Evolutionary conservation across 2,888 invertebrate species (phyloP).

Genomic region (Scaptomyza reducta): DNA sequence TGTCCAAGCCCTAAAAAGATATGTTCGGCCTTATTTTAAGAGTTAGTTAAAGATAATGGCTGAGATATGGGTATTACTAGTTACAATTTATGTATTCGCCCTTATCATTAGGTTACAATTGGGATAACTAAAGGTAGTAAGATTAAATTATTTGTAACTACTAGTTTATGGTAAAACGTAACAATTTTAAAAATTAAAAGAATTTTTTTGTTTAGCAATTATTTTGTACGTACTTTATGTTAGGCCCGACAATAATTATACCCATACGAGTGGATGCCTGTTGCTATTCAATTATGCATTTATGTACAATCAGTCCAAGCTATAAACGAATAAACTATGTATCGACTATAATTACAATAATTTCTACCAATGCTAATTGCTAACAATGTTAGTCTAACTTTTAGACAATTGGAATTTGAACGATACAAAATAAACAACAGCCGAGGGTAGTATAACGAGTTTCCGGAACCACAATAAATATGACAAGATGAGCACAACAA

Average conservation of each 20-base stretch:
- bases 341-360: slow-evolving; percentile 22
- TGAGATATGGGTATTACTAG: background rate
- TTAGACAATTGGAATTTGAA: slow-evolving; percentile 42
- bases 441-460: slow-evolving; percentile 19
- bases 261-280: background rate
- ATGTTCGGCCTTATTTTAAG: background rate
- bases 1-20: background rate
- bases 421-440: slow-evolving; percentile 22
- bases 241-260: background rate
- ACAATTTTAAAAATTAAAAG: too few species aligned
- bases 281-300: slow-evolving; percentile 6
- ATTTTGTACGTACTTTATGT: background rate
- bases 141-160: too few species aligned
- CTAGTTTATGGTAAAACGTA: too few species aligned
- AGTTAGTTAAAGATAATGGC: background rate
- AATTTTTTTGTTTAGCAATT: too few species aligned
- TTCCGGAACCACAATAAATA: slow-evolving; percentile 54
- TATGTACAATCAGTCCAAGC: slow-evolving; percentile 10
- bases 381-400: slow-evolving; percentile 35
- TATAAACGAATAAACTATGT: slow-evolving; percentile 6
- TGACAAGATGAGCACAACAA: slow-evolving; percentile 63
- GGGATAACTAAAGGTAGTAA: background rate
- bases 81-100: too few species aligned
- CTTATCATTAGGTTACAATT: background rate
- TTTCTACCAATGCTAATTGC: slow-evolving; percentile 25